Evolutionary conservation across 1,140 invertebrate species (phyloP), one percentile per base, ranked within the genome.

Genomic region (Xylocopa sonorina): DNA sequence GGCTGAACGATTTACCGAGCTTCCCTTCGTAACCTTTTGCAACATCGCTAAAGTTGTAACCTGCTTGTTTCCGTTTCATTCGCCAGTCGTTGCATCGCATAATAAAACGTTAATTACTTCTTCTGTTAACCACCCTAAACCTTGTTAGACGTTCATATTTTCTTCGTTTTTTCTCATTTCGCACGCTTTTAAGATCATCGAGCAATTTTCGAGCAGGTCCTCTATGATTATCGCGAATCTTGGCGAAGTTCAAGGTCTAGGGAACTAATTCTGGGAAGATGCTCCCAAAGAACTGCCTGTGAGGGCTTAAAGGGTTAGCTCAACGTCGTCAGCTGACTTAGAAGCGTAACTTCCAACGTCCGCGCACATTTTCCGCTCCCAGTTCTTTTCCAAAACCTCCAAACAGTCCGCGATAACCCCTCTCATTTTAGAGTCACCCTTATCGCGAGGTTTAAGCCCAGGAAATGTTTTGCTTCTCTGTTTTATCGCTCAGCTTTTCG

Each of bases 181-280:
- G 38, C 38, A 38, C 38, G 38, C 9, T 51, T 16, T 53, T 21
- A 2, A 18, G 0, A 16, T 5, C 16, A 24, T 21, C n/a, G 16
- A 58, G 0, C 34, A 7, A 9, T 46, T 58, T 55, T 50, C 50
- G 18, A 14, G 43, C 14, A 12, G 50, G 29, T 58, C 24, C 32
- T 50, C 57, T 24, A n/a, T 60, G 34, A 48, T 60, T 32, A 14
- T 32, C 16, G 12, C 18, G 9, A n/a, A 29, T 7, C 34, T 43
- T 57, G 18, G 12, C 18, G 16, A 50, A 73, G 41, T 73, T 48
- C 69, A 73, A n/a, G 69, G 55, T 73, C 55, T 21, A 50, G 18
- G 16, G 21, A 71, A 60, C 60, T 73, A 24, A 14, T 3, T 50
- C 60, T 50, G 41, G 14, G 32, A 43, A 60, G 38, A 38, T 24